Conservation (phyloP, 2,113 vertebrate species). For the Myrmecophaga tridactyla region DNA sequence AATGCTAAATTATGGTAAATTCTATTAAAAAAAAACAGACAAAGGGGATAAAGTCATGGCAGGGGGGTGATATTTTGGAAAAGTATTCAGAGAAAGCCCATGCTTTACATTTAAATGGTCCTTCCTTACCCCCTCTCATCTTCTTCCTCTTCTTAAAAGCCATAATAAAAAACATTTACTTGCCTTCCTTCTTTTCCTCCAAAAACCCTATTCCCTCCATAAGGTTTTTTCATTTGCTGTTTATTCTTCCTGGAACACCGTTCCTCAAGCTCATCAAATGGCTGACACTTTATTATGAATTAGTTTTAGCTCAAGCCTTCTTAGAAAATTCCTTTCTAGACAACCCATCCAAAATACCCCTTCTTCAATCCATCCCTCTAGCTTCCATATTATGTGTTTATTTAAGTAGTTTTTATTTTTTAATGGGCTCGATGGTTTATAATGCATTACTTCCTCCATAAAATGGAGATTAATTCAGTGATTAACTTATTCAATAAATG, state of each 20-base stretch:
- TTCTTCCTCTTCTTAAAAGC: not conserved
- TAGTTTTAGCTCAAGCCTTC: not conserved
- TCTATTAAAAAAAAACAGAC: not conserved
- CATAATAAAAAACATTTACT: not conserved
- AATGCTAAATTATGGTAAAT: not conserved
- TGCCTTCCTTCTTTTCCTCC: not conserved
- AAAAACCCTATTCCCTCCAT: not conserved
- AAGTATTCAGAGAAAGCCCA: not conserved
- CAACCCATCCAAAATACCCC: not conserved
- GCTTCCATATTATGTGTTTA: not conserved
- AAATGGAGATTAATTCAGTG: not conserved
- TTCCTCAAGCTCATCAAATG: not conserved
- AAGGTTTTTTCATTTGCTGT: not conserved
- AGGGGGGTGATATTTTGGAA: not conserved
- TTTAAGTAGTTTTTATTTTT: not conserved
- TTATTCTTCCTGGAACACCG: too few species aligned
- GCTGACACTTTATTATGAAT: not conserved
- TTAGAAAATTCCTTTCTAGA: not conserved
- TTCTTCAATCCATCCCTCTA: not conserved
- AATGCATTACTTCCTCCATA: not conserved
- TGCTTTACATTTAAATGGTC: not conserved
- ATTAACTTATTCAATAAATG: not conserved
- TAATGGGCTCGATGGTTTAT: not conserved
- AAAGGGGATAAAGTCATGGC: too few species aligned
- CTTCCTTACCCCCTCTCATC: not conserved